These are phyloP conservation scores for Anthonomus grandis DNA, from an alignment of 1,140 invertebrate species.

Conservation along the genomic window DNA sequence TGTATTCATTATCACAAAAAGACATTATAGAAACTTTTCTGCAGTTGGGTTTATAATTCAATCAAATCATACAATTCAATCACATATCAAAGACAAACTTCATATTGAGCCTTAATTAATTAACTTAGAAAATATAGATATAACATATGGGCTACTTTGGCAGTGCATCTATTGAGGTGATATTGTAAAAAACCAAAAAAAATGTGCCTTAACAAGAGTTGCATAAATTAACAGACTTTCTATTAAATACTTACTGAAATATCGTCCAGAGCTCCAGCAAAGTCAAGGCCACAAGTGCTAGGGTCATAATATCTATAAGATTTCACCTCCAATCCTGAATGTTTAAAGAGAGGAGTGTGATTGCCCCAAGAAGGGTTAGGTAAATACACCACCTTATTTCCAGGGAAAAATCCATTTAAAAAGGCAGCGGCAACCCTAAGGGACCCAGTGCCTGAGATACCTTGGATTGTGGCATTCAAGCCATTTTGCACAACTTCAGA, in stretches of 20 bases:
- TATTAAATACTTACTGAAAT: conserved; percentile 74
- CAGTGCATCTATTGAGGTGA: too few species aligned
- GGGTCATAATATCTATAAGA: conserved; percentile 95
- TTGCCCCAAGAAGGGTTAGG: conserved; percentile 98
- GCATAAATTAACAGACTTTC: too few species aligned
- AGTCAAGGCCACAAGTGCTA: conserved; percentile 93
- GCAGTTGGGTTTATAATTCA: too few species aligned
- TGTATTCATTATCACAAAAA: too few species aligned
- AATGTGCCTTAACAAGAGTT: too few species aligned
- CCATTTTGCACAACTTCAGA: conserved; percentile 71
- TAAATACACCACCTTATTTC: conserved; percentile 85
- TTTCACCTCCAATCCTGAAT: conserved; percentile 82
- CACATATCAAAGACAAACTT: too few species aligned
- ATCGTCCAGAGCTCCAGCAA: conserved; percentile 86
- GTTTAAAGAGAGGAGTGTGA: conserved; percentile 92
- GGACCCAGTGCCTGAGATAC: conserved; percentile 97
- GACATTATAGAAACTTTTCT: too few species aligned
- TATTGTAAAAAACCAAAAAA: too few species aligned
- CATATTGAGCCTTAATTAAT: too few species aligned
- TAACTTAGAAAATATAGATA: too few species aligned
- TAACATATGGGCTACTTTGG: too few species aligned
- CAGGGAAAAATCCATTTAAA: conserved; percentile 80
- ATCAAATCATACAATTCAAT: too few species aligned
- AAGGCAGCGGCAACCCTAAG: conserved; percentile 89
- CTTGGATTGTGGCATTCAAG: conserved; percentile 64